Evolutionary conservation across 2,113 vertebrate genomes (phyloP), one percentile per base, ranked within the genome.

Genomic region (Enhydra lutris): DNA sequence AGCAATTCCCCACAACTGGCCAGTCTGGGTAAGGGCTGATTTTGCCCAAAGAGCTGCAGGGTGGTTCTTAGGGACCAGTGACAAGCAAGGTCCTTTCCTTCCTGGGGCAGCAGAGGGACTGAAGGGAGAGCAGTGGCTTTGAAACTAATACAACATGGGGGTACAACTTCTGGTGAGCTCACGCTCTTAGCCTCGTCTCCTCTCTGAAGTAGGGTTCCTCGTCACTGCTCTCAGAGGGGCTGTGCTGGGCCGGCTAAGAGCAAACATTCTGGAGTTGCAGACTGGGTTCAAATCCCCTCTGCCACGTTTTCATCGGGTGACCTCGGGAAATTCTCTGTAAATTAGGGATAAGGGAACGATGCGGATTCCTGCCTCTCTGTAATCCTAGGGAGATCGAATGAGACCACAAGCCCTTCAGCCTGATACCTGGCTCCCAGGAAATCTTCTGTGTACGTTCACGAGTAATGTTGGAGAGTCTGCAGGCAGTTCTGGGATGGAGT

Each of bases 21-120:
- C 39, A 15, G 74, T 10, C 21, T n/a, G 63, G 88, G 74, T 26
- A 85, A 89, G 73, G 50, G 86, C 39, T 91, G 88, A 67, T 67
- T 87, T 61, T 71, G 61, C 76, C 34, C 89, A 36, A 9, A 39
- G 14, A 69, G 50, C 31, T 39, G 10, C 7, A 4, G 23, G 4
- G 88, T 61, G 83, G 90, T 42, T 79, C 21, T 2, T 13, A n/a
- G 29, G n/a, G 26, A 45, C 13, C 10, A 3, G 29, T 4, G 36
- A 24, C 65, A 67, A 59, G 69, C 63, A 57, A 18, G 42, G 45
- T 65, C 85, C 55, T 20, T 57, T 61, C 21, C 12, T 3, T 67
- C 71, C n/a, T 36, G n/a, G 31, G 69, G 24, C 65, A 57, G 45
- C 7, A 1, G 3, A 7, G 12, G 12, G 24, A 42, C 24, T 29